These are phyloP conservation scores for Oxyruncus cristatus DNA, from an alignment of 2,113 vertebrate genomes.

Conservation along the genomic window DNA sequence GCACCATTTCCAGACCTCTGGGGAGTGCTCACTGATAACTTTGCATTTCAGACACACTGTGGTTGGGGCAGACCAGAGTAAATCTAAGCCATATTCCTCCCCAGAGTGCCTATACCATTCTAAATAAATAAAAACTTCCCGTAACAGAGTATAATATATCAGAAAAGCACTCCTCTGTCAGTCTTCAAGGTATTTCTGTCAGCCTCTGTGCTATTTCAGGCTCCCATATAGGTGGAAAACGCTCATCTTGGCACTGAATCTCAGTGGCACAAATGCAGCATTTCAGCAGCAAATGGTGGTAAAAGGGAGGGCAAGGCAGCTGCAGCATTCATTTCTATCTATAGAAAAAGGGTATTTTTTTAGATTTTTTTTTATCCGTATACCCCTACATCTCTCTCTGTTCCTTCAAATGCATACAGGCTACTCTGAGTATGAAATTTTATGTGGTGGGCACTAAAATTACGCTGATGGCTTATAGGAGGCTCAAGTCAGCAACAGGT, in stretches of 20 bases:
- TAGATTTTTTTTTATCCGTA: neutral
- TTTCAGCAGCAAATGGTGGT: neutral
- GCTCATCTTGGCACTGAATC: neutral
- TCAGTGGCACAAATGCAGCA: neutral
- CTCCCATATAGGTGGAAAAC: conserved; percentile 35
- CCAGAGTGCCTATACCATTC: conserved; percentile 1
- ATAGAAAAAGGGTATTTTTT: neutral
- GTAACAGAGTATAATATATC: neutral
- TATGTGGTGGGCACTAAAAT: neutral
- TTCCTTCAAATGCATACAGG: neutral
- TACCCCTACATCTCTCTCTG: neutral
- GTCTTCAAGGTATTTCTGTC: conserved; percentile 49
- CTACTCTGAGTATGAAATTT: neutral
- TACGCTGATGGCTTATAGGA: neutral
- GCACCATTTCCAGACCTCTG: neutral
- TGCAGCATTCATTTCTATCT: neutral
- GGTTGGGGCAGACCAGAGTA: neutral
- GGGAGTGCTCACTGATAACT: neutral
- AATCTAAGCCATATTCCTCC: conserved; percentile 20
- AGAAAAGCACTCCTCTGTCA: conserved; percentile 1
- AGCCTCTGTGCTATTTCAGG: conserved; percentile 53
- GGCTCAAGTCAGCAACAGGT: neutral
- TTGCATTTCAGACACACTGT: neutral
- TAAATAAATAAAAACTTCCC: conserved; percentile 54
- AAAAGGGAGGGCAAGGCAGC: neutral